Conservation (phyloP, 2,113 vertebrate genomes). For the Lasiurus borealis region DNA sequence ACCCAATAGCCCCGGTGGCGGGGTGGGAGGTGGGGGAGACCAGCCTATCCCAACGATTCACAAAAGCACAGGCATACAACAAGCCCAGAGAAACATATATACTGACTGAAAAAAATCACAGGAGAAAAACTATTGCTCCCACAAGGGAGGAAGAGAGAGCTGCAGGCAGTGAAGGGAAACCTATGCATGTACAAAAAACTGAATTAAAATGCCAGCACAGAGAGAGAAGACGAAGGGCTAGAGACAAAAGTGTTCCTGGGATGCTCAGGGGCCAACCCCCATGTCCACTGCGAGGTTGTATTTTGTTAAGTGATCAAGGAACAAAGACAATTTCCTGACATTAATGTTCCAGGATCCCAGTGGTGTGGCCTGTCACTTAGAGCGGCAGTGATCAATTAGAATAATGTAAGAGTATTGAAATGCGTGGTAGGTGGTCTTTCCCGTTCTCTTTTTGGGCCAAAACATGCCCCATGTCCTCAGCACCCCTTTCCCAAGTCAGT, state of each 20-base stretch:
- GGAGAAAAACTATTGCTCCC: conserved; percentile 91
- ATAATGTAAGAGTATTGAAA: conserved; percentile 50
- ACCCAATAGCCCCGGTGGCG: conserved; percentile 33
- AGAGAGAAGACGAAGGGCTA: background rate
- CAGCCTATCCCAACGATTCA: background rate
- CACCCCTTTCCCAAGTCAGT: background rate
- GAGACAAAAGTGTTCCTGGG: conserved; percentile 61
- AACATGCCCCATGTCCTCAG: background rate
- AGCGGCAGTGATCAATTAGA: conserved; percentile 37
- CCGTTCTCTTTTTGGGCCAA: background rate
- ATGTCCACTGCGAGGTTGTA: conserved; percentile 71
- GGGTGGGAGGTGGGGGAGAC: background rate
- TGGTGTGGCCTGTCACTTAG: conserved; percentile 59
- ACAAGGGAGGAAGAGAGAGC: conserved; percentile 88
- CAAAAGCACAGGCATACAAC: background rate
- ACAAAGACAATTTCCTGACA: conserved; percentile 75
- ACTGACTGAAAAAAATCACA: conserved; percentile 15
- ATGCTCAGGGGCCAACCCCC: conserved; percentile 50
- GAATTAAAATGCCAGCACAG: background rate
- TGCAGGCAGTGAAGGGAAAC: conserved; percentile 92
- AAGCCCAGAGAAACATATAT: background rate
- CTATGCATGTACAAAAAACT: conserved; percentile 82
- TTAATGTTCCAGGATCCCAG: conserved; percentile 64
- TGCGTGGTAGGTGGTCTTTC: background rate
- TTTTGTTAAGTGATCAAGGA: conserved; percentile 67